Base-by-base conservation (phyloP, 1,140 invertebrate genomes). In the Heterodera carotae region DNA sequence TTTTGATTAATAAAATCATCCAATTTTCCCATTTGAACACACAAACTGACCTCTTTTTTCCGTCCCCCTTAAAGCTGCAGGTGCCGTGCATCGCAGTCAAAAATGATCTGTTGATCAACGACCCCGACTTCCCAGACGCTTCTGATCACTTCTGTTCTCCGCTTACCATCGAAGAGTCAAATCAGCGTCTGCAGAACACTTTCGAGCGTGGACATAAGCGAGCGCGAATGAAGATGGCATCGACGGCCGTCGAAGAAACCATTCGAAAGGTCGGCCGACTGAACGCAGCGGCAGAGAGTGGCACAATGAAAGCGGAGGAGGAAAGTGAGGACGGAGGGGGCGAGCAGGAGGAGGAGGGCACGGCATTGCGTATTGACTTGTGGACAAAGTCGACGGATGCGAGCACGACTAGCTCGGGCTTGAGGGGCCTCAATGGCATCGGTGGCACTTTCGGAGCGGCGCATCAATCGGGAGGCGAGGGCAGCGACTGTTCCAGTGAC, bases 61-160 rank as follows among this genome's bases (percentile, higher is more conserved):
- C 39, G 62, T 66, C 29, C 62, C 62, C 62, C 62, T 15, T 66
- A 34, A 29, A 66, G 62, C 33, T 66, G 62, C 62, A 66, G 62
- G 62, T 83, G 22, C 82, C 82, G 0, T 83, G 82, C 48, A 83
- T 83, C 69, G 82, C 82, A 3, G 82, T 83, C 33, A 83, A 83
- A 67, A 83, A 83, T 62, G 82, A 85, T 22, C 27, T 83, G n/a
- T 77, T 83, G 22, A 83, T 83, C 69, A 83, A 83, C 68, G 82
- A 83, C 66, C 82, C 82, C 12, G 82, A 85, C 43, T 83, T 83
- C 66, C 82, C 82, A 10, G 82, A 83, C 75, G 82, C 82, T 2
- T 67, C 66, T 18, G 83, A 83, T 34, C 82, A 83, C 64, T 83
- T 83, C 56, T 83, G 82, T 66, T 78, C 75, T 18, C 82, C 82